Evolutionary conservation across 2,888 invertebrate species (phyloP).

Genomic region (Aphrophora alni): DNA sequence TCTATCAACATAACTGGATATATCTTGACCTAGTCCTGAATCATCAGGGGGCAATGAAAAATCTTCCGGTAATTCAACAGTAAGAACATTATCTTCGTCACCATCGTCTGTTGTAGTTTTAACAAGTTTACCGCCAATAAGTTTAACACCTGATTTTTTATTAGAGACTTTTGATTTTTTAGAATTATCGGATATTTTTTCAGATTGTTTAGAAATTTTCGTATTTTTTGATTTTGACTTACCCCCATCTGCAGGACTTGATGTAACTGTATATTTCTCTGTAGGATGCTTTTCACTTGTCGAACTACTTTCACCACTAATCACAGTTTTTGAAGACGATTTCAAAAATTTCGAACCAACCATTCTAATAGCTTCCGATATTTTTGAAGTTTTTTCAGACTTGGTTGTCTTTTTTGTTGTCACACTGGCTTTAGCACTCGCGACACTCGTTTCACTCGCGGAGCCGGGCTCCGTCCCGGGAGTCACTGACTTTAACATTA

Average conservation of each 20-base stretch:
- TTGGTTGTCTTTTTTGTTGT: neutral
- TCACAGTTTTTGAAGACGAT: neutral
- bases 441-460: neutral
- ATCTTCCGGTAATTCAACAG: constrained; percentile 16
- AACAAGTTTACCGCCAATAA: constrained; percentile 27
- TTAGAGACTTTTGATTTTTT: neutral
- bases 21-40: neutral
- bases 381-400: neutral
- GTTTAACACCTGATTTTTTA: constrained; percentile 19
- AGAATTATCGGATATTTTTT: neutral
- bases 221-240: neutral
- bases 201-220: neutral
- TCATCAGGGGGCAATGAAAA: neutral
- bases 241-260: neutral
- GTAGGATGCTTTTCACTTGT: neutral
- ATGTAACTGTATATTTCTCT: neutral
- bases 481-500: neutral
- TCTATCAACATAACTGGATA: constrained; percentile 19
- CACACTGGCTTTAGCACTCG: neutral
- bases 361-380: neutral
- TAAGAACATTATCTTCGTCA: neutral
- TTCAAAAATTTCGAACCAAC: neutral
- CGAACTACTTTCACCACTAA: neutral
- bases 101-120: constrained; percentile 26
- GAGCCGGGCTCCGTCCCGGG: neutral